Evolutionary conservation across 1,140 invertebrate genomes (phyloP), one percentile per base, ranked within the genome.

Genomic region (Proales similis): DNA sequence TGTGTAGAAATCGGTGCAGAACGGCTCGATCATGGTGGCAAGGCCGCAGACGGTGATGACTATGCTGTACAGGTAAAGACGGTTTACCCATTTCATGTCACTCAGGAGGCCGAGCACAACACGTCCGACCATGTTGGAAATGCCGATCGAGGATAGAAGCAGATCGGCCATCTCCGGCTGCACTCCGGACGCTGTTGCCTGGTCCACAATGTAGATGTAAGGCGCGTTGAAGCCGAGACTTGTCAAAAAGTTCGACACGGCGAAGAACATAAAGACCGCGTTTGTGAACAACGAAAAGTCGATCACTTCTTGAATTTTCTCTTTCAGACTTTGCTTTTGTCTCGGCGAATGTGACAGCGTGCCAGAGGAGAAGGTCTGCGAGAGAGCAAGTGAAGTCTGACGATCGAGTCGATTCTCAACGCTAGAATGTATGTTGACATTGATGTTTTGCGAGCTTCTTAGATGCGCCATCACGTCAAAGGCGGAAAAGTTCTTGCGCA

Each of bases 191-290:
- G 67, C 63, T 22, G 68, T 63, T 6, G 74, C 78, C 61, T 74
- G 70, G 65, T 78, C 74, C 14, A 74, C 73, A 80, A 74, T 86
- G 88, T 65, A 94, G 80, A 77, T 92, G 88, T 53, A 75, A 17
- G 92, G 92, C 68, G 93, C 84, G 73, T 94, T 91, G 79, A 93
- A 97, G 29, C 92, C 92, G 67, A 97, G 86, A 70, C 87, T 91
- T 5, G 90, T 96, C 68, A 89, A 83, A 71, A 96, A 92, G 75
- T 97, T 96, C 22, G 90, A 94, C 27, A 90, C 61, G 19, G 84
- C 84, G 74, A 95, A 96, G 48, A 95, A 74, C 53, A 96, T 79
- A 71, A 95, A 96, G 64, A 93, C 79, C 3, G 83, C 81, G 74
- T 95, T 86, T 62, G 82, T 82, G 0, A 96, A 78, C 20, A 96